Evolutionary conservation across 2,888 invertebrate species (phyloP), one percentile per base, ranked within the genome.

Genomic region (Tenthredo mesomela): DNA sequence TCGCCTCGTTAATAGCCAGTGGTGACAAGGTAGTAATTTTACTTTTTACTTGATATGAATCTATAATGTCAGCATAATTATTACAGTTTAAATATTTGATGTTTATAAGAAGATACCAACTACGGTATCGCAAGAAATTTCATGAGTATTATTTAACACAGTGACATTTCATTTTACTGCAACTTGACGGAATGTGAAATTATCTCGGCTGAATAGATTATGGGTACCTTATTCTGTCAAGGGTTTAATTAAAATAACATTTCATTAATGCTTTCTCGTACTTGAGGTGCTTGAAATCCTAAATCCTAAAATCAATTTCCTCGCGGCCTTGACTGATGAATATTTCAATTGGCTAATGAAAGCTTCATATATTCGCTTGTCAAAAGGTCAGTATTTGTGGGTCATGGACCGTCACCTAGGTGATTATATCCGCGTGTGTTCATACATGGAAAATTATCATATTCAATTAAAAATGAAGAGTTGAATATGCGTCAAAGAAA

Each of bases 341-440:
- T 86, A 86, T 86, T 86, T 86, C 85, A 83, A 86, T 86, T 86
- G 83, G 77, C 75, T 85, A 86, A 86, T 85, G 82, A 86, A 84
- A 85, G 85, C 82, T 82, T 78, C 78, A 50, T 83, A 50, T 83
- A 83, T 83, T 80, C 33, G 65, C 29, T 78, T 37, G 58, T 15
- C n/a, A 21, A 40, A 61, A 80, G 25, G 6, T 80, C 80, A 25
- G 80, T 12, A 33, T 80, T 61, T 40, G 33, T 40, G 61, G 37
- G 12, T 40, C 21, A 40, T 21, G 21, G 18, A 29, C 7, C 61
- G 43, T 80, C 61, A 40, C 58, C 37, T n/a, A n/a, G 37, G 25
- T 77, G 5, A 77, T 33, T 33, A 50, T 33, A 29, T 33, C 54
- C n/a, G 5, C 77, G 54, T 33, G 15, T 25, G n/a, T 77, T 29